These are phyloP conservation scores for Lophura nycthemera DNA, from an alignment of 2,113 vertebrate genomes.

Conservation along the genomic window DNA sequence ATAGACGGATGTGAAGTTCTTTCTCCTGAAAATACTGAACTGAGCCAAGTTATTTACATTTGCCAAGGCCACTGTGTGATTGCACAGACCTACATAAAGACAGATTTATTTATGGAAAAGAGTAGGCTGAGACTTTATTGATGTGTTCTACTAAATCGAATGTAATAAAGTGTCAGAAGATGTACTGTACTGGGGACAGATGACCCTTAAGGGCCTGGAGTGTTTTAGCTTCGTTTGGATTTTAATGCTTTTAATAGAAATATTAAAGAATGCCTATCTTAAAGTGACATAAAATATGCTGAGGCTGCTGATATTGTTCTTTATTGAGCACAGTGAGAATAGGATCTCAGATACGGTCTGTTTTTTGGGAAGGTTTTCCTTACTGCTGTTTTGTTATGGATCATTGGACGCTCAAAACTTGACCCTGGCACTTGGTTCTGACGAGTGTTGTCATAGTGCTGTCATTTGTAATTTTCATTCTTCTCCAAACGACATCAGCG, in stretches of 20 bases:
- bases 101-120: neutral
- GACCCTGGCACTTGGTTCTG: fast-evolving
- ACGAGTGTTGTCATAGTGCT: neutral
- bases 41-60: slow-evolving; percentile 25
- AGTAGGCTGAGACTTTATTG: neutral
- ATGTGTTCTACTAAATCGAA: neutral
- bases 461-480: neutral
- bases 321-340: neutral
- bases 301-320: neutral
- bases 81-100: neutral
- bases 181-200: neutral
- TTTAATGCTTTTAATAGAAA: neutral
- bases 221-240: neutral
- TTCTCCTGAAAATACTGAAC: neutral
- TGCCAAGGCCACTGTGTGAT: slow-evolving; percentile 15
- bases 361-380: neutral
- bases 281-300: no score
- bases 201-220: neutral
- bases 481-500: neutral
- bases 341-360: fast-evolving
- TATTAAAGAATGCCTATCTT: neutral
- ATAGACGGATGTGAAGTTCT: neutral
- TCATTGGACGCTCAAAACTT: neutral
- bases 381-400: neutral
- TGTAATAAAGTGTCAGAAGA: neutral